A percentile compares a stretch with the other conserved stretches of the same genome.
Conservation (phyloP, 2,797 vertebrate species). For the Australoheros facetus region DNA sequence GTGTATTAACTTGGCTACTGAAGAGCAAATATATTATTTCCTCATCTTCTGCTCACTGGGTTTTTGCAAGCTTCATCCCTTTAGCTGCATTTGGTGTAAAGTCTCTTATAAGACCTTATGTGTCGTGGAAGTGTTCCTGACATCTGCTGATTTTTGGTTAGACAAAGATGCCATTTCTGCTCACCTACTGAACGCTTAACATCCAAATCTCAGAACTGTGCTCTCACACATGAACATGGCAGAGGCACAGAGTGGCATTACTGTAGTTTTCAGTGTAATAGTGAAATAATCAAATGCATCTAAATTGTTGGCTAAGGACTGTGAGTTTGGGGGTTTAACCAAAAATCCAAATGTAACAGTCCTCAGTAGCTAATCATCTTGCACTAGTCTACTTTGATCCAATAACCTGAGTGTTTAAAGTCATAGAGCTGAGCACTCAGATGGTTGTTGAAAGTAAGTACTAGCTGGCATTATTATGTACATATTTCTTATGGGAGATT, state of each 20-base stretch:
- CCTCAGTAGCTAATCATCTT: not conserved
- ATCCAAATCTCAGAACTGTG: not conserved
- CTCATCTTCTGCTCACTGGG: conserved; percentile 14
- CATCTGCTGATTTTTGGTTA: conserved; percentile 14
- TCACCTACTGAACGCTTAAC: not conserved
- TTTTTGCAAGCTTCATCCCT: conserved; percentile 27
- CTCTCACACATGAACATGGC: not conserved
- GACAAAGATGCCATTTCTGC: not conserved
- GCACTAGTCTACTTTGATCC: conserved; percentile 21
- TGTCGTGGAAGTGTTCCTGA: conserved; percentile 18
- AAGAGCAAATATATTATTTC: conserved; percentile 22
- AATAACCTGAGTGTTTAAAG: conserved; percentile 37
- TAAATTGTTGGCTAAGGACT: not conserved
- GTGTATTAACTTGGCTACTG: conserved; percentile 3
- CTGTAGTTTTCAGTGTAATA: not conserved
- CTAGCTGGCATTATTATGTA: conserved; percentile 49
- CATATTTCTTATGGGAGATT: conserved; percentile 40
- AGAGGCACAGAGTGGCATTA: not conserved
- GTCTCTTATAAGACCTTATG: conserved; percentile 25
- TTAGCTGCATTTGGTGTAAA: conserved; percentile 27
- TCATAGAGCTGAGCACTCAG: conserved; percentile 11
- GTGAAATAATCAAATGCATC: not conserved
- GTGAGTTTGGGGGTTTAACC: not conserved
- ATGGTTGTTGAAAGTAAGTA: conserved; percentile 13
- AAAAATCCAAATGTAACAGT: not conserved